Conservation (phyloP, 2,888 invertebrate species). For the Subacronicta megacephala region DNA sequence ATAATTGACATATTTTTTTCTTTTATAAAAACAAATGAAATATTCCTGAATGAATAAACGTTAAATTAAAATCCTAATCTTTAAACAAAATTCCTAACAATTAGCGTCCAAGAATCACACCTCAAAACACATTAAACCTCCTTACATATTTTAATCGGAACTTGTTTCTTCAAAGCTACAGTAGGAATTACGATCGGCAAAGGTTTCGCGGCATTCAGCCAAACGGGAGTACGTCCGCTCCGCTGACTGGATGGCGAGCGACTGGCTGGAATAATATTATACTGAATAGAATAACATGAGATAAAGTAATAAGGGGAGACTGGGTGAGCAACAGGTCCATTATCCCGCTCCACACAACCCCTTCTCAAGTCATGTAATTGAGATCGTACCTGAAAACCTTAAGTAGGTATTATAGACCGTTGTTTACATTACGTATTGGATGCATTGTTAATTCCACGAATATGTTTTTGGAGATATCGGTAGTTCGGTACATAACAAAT, state of each 20-base stretch:
- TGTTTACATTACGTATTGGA: too few relatives aligned
- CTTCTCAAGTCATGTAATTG: slow-evolving; percentile 15
- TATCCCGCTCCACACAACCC: slow-evolving; percentile 39
- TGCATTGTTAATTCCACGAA: too few relatives aligned
- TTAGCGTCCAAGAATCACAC: too few relatives aligned
- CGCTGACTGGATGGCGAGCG: slow-evolving; percentile 6
- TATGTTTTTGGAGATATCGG: too few relatives aligned
- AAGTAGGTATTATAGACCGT: not conserved
- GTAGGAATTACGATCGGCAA: slow-evolving; percentile 9
- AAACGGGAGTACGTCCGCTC: slow-evolving; percentile 19
- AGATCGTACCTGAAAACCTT: not conserved
- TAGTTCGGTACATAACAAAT: too few relatives aligned
- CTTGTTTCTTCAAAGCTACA: not conserved
- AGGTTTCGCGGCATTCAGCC: slow-evolving; percentile 24
- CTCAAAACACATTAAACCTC: not conserved
- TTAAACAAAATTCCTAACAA: too few relatives aligned
- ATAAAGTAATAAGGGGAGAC: slow-evolving; percentile 42
- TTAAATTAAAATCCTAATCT: too few relatives aligned
- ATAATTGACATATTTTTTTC: too few relatives aligned
- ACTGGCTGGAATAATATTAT: slow-evolving; percentile 32
- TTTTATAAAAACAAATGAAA: too few relatives aligned
- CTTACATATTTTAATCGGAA: not conserved
- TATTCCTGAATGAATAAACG: too few relatives aligned
- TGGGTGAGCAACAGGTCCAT: slow-evolving; percentile 67
- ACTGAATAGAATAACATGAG: slow-evolving; percentile 12